Evolutionary conservation across 2,888 invertebrate species (phyloP), one percentile per base, ranked within the genome.

Genomic region (Andrena fulva): DNA sequence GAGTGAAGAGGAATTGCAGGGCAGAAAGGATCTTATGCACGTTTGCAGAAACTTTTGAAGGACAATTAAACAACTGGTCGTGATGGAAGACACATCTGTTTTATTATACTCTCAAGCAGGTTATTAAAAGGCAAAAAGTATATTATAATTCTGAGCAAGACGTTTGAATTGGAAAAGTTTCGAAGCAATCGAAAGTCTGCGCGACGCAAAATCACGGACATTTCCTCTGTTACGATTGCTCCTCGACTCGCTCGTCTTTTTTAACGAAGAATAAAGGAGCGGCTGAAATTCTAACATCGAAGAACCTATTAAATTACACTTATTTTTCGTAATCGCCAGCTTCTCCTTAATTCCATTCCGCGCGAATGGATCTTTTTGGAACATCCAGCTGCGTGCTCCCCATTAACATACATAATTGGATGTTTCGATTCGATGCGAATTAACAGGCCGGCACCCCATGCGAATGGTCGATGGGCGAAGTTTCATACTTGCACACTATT

Each of bases 131-230:
- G 29, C 27, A 20, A 54, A 42, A 35, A 12, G 56, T 66, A 54
- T 54, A 54, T 35, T 59, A 64, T 54, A 64, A 64, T 72, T 73
- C 35, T 54, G 27, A 35, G 3, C 33, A 56, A 27, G 29, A 29
- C 35, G 35, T 54, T 35, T 42, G 27, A 73, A 73, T 66, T 73
- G 72, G 64, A 73, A 73, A 73, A 73, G 54, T 73, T 73, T 24
- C 33, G 29, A 54, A 8, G n/a, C 64, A 73, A 54, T 73, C 35
- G 35, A 48, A 27, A 56, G 33, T 2, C 33, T 63, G n/a, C 33
- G 31, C 31, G 8, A 20, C 42, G 67, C 66, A 35, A 48, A 73
- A 56, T 73, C 29, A 29, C 12, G 31, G 54, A 33, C 48, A 24
- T 74, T 67, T 59, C 33, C 33, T 33, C 48, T 10, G 10, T 67